Evolutionary conservation across 2,888 invertebrate species (phyloP).

Genomic region (Uloborus plumipes): DNA sequence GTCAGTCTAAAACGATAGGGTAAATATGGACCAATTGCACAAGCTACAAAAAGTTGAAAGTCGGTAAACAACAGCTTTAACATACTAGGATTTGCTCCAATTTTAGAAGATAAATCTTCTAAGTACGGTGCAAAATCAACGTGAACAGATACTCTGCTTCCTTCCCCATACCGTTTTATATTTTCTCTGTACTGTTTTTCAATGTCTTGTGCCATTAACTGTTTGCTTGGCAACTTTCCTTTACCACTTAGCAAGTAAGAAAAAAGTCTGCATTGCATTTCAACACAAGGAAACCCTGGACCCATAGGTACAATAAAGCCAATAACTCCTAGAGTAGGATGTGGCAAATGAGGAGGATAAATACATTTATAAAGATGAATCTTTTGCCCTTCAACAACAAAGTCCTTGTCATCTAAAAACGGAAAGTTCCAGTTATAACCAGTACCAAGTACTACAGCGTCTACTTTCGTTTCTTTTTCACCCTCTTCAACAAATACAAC

Average conservation of each 20-base stretch:
- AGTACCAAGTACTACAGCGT: conserved; percentile 70
- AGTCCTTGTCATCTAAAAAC: conserved; percentile 69
- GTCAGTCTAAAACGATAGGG: conserved; percentile 71
- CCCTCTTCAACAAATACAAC: conserved; percentile 70
- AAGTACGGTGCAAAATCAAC: conserved; percentile 70
- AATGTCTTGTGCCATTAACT: conserved; percentile 17
- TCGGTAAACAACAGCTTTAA: conserved; percentile 68
- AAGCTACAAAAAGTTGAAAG: conserved; percentile 67
- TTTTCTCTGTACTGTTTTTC: conserved; percentile 7
- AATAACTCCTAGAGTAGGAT: conserved; percentile 67
- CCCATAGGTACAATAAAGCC: conserved; percentile 66
- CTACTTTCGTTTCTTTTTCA: conserved; percentile 67
- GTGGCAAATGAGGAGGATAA: conserved; percentile 66
- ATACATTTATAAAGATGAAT: conserved; percentile 67
- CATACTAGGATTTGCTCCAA: conserved; percentile 71
- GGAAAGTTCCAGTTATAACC: conserved; percentile 71
- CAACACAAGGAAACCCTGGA: conserved; percentile 63
- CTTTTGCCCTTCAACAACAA: conserved; percentile 4
- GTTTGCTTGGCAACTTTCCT: conserved; percentile 14
- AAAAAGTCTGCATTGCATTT: conserved; percentile 65
- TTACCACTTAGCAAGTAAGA: conserved; percentile 40
- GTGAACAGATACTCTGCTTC: conserved; percentile 5
- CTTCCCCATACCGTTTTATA: conserved; percentile 9
- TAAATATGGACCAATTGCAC: conserved; percentile 69
- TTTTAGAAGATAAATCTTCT: conserved; percentile 72